Conservation (phyloP, 2,797 vertebrate species). For the Passerculus sandwichensis region DNA sequence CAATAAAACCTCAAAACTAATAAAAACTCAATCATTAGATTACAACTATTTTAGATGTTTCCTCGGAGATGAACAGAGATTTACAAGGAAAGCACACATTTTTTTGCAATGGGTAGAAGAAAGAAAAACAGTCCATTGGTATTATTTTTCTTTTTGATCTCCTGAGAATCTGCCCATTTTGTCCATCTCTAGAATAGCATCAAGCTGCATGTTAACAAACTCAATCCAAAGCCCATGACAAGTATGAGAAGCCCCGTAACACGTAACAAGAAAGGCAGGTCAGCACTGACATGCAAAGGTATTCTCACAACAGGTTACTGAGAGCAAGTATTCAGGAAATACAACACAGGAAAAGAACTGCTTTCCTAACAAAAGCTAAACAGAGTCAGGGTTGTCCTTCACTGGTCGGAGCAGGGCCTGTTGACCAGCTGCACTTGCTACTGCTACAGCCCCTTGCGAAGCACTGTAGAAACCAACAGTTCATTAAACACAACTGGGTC, state of each 20-base stretch:
- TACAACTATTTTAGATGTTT: neutral
- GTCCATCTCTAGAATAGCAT: neutral
- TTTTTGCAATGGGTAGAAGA: neutral
- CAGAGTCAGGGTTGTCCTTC: neutral
- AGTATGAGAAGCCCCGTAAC: neutral
- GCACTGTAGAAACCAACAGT: neutral
- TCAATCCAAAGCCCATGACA: neutral
- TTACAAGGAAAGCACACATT: neutral
- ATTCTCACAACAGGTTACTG: neutral
- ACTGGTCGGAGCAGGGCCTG: neutral
- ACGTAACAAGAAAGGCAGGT: neutral
- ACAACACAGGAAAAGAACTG: neutral
- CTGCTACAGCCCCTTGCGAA: neutral
- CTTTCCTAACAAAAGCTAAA: neutral
- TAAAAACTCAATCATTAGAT: neutral
- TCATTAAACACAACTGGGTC: neutral
- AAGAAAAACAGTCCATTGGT: neutral
- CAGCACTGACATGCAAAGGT: neutral
- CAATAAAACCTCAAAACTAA: neutral
- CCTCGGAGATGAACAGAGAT: neutral
- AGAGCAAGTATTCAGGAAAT: neutral
- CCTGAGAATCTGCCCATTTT: neutral
- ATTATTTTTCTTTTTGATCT: neutral
- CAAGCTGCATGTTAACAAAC: neutral
- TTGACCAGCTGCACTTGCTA: neutral